Conservation (phyloP, 1,140 invertebrate species). For the Homalodisca vitripennis region DNA sequence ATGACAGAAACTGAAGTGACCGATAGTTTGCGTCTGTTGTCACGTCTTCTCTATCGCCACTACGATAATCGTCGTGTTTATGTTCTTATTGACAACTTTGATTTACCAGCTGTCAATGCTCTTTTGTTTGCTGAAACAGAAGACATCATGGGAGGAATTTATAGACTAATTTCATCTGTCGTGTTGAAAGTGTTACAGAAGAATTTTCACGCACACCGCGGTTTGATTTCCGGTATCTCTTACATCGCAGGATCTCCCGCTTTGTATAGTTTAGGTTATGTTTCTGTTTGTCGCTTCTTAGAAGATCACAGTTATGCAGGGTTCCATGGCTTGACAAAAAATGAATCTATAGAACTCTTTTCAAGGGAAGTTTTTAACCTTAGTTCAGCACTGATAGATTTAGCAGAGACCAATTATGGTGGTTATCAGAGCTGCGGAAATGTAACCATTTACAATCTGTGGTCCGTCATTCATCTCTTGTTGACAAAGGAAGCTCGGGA, state of each 20-base stretch:
- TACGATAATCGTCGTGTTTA: background rate
- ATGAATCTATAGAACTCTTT: background rate
- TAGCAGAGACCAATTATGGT: background rate
- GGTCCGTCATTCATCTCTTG: background rate
- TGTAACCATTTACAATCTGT: background rate
- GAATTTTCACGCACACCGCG: background rate
- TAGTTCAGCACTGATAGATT: background rate
- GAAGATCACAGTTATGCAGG: background rate
- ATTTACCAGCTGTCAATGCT: background rate
- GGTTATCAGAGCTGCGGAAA: conserved; percentile 5
- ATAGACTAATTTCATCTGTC: background rate
- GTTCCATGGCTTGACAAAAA: background rate
- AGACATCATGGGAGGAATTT: conserved; percentile 9
- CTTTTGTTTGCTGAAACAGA: background rate
- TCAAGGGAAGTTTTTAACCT: background rate
- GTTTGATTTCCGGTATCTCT: background rate
- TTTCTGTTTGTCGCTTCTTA: background rate
- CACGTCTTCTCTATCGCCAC: background rate
- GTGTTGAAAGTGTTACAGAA: background rate
- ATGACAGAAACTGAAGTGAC: background rate
- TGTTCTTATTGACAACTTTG: background rate
- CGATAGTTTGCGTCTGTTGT: background rate
- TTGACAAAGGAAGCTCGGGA: background rate
- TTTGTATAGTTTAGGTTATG: conserved; percentile 1
- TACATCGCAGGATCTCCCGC: conserved; percentile 3